Evolutionary conservation across 2,113 vertebrate genomes (phyloP).

Genomic region (Peucedramus taeniatus): DNA sequence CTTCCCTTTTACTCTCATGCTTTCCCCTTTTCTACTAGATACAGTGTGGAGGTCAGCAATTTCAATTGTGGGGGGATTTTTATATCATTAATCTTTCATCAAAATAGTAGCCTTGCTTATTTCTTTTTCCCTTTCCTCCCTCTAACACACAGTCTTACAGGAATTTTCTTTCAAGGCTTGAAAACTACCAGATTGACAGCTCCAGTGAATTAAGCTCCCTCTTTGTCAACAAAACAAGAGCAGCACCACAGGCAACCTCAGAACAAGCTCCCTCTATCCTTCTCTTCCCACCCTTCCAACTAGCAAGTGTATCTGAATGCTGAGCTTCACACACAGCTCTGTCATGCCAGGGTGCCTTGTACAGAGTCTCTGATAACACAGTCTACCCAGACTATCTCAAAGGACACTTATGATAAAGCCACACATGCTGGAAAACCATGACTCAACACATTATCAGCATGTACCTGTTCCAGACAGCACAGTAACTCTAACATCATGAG

Average conservation of each 20-base stretch:
- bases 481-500: neutral
- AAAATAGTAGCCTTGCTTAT: neutral
- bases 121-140: neutral
- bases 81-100: neutral
- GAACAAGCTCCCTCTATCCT: conserved; percentile 11
- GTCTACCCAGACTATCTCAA: neutral
- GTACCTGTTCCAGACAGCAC: neutral
- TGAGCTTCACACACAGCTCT: neutral
- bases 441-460: fast-evolving
- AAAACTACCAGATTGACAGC: conserved; percentile 33
- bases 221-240: conserved; percentile 37
- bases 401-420: neutral
- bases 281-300: neutral
- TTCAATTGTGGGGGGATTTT: neutral
- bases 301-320: neutral
- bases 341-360: neutral
- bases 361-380: neutral
- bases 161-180: conserved; percentile 8
- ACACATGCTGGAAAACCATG: neutral
- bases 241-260: conserved; percentile 45
- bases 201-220: conserved; percentile 34
- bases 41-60: neutral
- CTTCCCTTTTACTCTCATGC: neutral
- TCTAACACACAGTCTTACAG: neutral
- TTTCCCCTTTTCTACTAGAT: neutral